Conservation (phyloP, 1,140 invertebrate species). For the Whitmania pigra region DNA sequence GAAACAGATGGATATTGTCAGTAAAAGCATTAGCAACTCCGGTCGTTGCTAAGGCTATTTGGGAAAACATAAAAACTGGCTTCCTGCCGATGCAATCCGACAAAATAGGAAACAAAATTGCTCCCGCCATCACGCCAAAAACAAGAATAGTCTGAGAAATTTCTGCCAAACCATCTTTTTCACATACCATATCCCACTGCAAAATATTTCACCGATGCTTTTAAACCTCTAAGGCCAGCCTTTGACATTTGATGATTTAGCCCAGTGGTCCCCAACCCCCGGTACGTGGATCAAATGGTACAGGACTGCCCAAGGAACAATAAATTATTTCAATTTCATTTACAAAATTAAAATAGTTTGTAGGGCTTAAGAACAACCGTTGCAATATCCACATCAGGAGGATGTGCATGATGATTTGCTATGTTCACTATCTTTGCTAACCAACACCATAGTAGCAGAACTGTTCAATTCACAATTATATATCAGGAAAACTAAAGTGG, state of each 20-base stretch:
- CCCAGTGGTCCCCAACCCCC: too few relatives aligned
- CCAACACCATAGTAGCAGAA: too few relatives aligned
- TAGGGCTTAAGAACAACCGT: too few relatives aligned
- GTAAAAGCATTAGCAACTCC: not conserved
- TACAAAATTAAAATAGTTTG: too few relatives aligned
- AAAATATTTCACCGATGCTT: not conserved
- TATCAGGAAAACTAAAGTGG: too few relatives aligned
- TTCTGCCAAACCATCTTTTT: constrained; percentile 31
- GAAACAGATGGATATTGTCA: not conserved
- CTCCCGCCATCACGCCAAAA: constrained; percentile 29
- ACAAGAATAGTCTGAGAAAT: constrained; percentile 30
- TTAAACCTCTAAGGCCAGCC: not conserved
- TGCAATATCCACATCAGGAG: too few relatives aligned
- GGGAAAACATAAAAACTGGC: constrained; percentile 13
- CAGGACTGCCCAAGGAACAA: too few relatives aligned
- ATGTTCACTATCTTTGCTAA: too few relatives aligned
- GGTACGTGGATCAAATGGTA: too few relatives aligned
- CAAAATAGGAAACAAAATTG: constrained; percentile 25
- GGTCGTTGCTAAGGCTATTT: constrained; percentile 39
- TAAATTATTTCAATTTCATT: too few relatives aligned
- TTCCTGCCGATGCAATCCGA: constrained; percentile 30
- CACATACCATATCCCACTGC: constrained; percentile 40
- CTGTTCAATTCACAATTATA: too few relatives aligned
- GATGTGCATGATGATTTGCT: too few relatives aligned
- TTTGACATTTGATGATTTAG: not conserved